A percentile compares a stretch with the other conserved stretches of the same genome.
Conservation (phyloP, 2,888 invertebrate species). For the Caenorhabditis zanzibari region DNA sequence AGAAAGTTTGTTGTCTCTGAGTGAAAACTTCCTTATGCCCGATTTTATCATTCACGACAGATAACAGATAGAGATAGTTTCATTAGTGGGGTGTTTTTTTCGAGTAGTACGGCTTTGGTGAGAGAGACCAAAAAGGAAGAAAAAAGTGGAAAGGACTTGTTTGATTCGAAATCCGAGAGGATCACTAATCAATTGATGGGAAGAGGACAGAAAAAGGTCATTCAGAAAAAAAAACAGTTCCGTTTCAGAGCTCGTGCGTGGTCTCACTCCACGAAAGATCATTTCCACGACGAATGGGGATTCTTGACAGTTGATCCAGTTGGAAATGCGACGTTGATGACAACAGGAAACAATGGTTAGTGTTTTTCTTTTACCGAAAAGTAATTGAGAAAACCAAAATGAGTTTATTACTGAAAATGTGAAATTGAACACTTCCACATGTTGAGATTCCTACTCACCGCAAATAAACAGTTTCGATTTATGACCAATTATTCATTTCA, state of each 20-base stretch:
- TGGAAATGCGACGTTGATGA: constrained; percentile 84
- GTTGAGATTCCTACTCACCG: too few species aligned
- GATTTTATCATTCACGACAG: constrained; percentile 24
- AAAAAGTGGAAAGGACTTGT: constrained; percentile 28
- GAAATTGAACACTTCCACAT: too few species aligned
- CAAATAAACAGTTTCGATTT: neutral
- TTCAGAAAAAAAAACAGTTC: neutral
- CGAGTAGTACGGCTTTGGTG: neutral
- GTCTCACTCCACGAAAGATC: constrained; percentile 84
- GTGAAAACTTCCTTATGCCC: constrained; percentile 53
- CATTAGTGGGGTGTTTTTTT: constrained; percentile 50
- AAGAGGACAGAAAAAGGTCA: constrained; percentile 6
- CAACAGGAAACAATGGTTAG: constrained; percentile 83
- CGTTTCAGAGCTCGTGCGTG: constrained; percentile 83
- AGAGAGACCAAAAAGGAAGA: neutral
- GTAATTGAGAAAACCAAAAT: too few species aligned
- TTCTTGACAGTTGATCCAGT: constrained; percentile 82
- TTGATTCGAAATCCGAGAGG: constrained; percentile 13
- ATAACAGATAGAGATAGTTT: constrained; percentile 30
- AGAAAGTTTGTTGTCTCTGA: constrained; percentile 31
- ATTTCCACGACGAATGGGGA: constrained; percentile 84
- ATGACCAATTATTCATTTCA: neutral
- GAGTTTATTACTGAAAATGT: too few species aligned
- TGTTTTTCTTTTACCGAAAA: too few species aligned
- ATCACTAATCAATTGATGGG: constrained; percentile 30